Evolutionary conservation across 2,888 invertebrate genomes (phyloP).

Genomic region (Rotaria sp.): DNA sequence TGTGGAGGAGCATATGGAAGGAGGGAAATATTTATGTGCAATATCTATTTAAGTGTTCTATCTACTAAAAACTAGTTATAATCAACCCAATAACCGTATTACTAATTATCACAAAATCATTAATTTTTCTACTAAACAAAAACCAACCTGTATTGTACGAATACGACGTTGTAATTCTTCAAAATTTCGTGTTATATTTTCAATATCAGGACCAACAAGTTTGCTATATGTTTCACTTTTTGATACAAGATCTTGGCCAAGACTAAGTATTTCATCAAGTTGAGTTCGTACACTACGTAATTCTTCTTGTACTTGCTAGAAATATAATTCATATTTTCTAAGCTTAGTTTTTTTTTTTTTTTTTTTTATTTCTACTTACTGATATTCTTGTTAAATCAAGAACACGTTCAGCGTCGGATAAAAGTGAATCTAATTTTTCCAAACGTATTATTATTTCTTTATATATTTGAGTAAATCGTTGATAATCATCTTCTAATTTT

Average conservation of each 20-base stretch:
- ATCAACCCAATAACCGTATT: background rate
- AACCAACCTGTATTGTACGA: background rate
- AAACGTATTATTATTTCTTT: constrained; percentile 4
- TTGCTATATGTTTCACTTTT: constrained; percentile 18
- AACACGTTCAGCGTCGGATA: constrained; percentile 16
- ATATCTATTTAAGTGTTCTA: background rate
- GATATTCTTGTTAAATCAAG: constrained; percentile 8
- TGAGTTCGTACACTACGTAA: constrained; percentile 17
- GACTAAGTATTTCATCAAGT: constrained; percentile 10
- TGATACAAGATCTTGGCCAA: constrained; percentile 16
- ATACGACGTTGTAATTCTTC: constrained; percentile 13
- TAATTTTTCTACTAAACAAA: background rate
- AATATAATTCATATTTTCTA: too few relatives aligned
- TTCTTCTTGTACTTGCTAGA: constrained; percentile 11
- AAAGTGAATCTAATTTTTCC: background rate
- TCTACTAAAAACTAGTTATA: background rate
- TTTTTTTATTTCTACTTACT: background rate
- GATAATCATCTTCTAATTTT: constrained; percentile 22
- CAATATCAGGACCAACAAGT: constrained; percentile 7
- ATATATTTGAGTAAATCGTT: constrained; percentile 15
- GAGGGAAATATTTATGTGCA: background rate
- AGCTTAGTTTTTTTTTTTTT: too few relatives aligned
- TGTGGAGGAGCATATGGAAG: background rate
- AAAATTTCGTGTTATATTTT: constrained; percentile 16
- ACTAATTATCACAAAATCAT: background rate